Conservation (phyloP, 2,113 vertebrate genomes). For the Hemibagrus wyckioides region DNA sequence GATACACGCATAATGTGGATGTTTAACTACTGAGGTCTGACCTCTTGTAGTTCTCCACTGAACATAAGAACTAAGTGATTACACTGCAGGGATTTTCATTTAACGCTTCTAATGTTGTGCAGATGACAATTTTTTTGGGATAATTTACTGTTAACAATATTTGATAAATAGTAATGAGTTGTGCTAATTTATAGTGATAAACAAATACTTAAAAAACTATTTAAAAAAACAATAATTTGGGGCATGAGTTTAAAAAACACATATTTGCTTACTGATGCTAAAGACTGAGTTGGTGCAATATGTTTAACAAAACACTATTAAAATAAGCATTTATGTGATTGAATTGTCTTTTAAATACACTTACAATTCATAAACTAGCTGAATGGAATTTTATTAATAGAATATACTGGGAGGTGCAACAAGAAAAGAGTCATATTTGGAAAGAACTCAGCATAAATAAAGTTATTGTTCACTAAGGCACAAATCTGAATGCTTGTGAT, state of each 20-base stretch:
- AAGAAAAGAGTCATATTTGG: not conserved
- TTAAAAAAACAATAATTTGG: not conserved
- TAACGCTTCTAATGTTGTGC: not conserved
- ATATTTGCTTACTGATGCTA: not conserved
- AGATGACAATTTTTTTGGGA: not conserved
- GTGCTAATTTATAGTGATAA: conserved; percentile 4
- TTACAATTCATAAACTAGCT: not conserved
- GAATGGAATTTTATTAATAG: not conserved
- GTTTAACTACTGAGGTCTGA: conserved; percentile 30
- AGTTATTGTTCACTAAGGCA: not conserved
- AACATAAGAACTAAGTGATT: conserved; percentile 32
- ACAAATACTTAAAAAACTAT: too few relatives aligned
- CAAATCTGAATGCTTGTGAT: not conserved
- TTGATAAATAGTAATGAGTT: not conserved
- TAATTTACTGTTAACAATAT: not conserved
- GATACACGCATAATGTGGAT: conserved; percentile 38
- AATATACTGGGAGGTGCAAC: not conserved
- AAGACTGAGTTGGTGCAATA: not conserved
- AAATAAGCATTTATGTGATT: not conserved
- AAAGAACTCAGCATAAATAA: not conserved
- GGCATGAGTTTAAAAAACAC: not conserved
- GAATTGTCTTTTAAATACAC: not conserved
- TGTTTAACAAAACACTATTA: not conserved
- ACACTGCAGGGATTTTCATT: not conserved
- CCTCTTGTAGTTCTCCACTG: not conserved